phyloP scores from a whole-genome alignment of 2,113 vertebrate species.

The Salvelinus alpinus region DNA sequence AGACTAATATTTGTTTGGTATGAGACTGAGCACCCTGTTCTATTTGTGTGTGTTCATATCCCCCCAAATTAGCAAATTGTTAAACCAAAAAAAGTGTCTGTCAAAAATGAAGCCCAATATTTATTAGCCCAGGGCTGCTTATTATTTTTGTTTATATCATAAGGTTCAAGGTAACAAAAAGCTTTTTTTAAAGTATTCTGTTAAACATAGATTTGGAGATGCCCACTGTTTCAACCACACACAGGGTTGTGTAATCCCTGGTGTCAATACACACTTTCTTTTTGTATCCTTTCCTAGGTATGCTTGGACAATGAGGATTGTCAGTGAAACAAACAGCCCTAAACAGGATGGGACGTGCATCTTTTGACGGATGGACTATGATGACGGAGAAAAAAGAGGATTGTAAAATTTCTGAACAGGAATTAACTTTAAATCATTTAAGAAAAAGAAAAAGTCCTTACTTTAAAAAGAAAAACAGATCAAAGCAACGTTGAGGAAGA shows the following conservation, averaged over 20 bases:
- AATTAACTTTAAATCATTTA: conserved; percentile 62
- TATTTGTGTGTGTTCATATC: background rate
- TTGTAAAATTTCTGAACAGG: conserved; percentile 64
- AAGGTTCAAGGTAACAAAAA: background rate
- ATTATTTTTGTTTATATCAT: background rate
- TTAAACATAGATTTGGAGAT: no score
- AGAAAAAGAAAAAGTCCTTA: conserved; percentile 53
- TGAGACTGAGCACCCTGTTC: background rate
- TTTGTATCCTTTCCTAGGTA: conserved; percentile 34
- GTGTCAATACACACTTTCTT: background rate
- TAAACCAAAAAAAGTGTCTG: no score
- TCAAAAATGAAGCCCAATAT: background rate
- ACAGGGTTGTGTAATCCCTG: background rate
- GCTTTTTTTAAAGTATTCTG: no score
- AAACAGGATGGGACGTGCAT: conserved; percentile 32
- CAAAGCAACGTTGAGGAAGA: conserved; percentile 44
- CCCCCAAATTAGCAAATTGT: no score
- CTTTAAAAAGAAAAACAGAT: conserved; percentile 44
- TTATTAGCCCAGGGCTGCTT: background rate
- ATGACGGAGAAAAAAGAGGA: conserved; percentile 56
- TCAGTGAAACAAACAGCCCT: conserved; percentile 35
- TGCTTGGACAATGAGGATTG: conserved; percentile 37
- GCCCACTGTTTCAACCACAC: background rate
- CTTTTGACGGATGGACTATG: conserved; percentile 9
- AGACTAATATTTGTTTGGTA: background rate